A percentile compares a stretch with the other conserved stretches of the same genome.
These are phyloP conservation scores for Xenopus laevis DNA, from an alignment of 2,113 vertebrate genomes.

Conservation along the genomic window DNA sequence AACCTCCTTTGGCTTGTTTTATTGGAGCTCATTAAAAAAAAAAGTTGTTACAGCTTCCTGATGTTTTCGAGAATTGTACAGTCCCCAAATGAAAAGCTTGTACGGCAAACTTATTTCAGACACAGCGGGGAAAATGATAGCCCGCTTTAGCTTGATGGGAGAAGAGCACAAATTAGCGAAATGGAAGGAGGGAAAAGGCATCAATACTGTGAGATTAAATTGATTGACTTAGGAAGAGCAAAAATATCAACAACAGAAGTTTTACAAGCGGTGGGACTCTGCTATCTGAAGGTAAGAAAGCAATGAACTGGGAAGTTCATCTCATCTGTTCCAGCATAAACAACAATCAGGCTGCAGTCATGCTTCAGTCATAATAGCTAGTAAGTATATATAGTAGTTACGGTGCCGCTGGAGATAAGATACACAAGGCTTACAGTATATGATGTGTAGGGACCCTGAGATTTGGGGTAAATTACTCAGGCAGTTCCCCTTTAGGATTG, in stretches of 20 bases:
- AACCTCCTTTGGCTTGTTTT: constrained; percentile 38
- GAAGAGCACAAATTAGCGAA: constrained; percentile 35
- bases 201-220: constrained; percentile 40
- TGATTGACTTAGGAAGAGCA: constrained; percentile 38
- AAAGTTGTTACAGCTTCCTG: constrained; percentile 45
- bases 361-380: no score
- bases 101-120: constrained; percentile 40
- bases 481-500: no score
- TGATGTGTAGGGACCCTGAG: no score
- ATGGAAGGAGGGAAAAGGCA: constrained; percentile 29
- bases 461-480: no score
- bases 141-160: constrained; percentile 20
- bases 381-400: no score
- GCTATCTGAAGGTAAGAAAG: constrained; percentile 1
- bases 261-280: constrained; percentile 13
- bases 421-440: no score
- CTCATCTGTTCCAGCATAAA: not conserved
- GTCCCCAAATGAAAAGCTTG: constrained; percentile 37
- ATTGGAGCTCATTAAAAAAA: constrained; percentile 38
- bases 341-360: no score
- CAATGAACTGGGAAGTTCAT: constrained; percentile 9
- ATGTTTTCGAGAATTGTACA: constrained; percentile 42
- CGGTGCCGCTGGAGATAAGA: no score
- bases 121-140: constrained; percentile 37
- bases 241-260: constrained; percentile 31